A percentile compares a stretch with the other conserved stretches of the same genome.
These are phyloP conservation scores for Myrmophylax atrothorax DNA, from an alignment of 2,113 vertebrate species.

Conservation along the genomic window DNA sequence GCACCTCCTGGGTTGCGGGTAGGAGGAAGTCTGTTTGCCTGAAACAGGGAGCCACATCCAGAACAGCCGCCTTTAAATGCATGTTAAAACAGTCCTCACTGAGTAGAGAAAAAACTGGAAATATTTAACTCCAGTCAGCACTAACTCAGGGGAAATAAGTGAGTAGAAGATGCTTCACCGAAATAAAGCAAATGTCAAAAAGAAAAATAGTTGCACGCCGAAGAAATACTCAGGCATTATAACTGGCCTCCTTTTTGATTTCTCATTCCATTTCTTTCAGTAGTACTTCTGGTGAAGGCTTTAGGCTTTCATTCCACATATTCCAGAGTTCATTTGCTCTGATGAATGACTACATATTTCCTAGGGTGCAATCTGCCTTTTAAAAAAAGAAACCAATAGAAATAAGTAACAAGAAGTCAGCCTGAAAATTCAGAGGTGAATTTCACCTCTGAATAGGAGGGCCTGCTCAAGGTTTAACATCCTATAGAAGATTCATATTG, in stretches of 20 bases:
- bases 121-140: neutral
- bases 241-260: neutral
- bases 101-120: neutral
- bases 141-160: neutral
- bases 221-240: neutral
- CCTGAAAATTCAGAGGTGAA: neutral
- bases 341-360: neutral
- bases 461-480: neutral
- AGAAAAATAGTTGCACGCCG: neutral
- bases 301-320: neutral
- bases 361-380: neutral
- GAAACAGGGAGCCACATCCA: neutral
- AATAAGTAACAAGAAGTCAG: neutral
- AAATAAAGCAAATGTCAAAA: neutral
- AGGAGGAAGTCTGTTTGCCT: neutral
- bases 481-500: rapidly evolving
- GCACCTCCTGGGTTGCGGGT: neutral
- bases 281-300: neutral
- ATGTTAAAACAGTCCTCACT: neutral
- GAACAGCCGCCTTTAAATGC: neutral
- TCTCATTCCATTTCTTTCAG: neutral
- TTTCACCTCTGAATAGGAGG: neutral
- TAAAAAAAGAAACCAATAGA: neutral
- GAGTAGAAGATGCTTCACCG: neutral
- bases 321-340: neutral